phyloP scores from a whole-genome alignment of 2,888 invertebrate species.

The Trichopoda pennipes region DNA sequence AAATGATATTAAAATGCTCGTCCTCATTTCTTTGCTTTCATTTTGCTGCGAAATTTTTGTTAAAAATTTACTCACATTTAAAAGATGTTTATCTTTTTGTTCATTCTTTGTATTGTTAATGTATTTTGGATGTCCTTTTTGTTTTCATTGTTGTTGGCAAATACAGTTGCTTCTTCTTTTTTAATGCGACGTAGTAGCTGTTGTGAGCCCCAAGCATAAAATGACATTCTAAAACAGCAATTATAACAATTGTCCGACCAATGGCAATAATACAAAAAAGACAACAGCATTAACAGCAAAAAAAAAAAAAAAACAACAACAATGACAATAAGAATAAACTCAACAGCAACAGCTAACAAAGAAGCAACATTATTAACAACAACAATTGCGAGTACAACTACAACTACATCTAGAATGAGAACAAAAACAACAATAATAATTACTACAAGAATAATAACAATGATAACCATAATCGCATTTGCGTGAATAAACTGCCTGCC shows the following conservation, averaged over 20 bases:
- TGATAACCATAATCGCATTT: constrained; percentile 56
- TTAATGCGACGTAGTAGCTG: constrained; percentile 39
- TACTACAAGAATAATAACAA: constrained; percentile 44
- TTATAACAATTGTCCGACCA: constrained; percentile 49
- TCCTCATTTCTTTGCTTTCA: not conserved
- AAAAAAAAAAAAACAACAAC: constrained; percentile 35
- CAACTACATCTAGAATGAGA: constrained; percentile 26
- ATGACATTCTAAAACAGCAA: constrained; percentile 60
- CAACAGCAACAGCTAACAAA: constrained; percentile 17
- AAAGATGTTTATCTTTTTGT: constrained; percentile 59
- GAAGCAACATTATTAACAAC: constrained; percentile 2
- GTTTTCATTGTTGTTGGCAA: constrained; percentile 33
- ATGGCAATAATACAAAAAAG: constrained; percentile 25
- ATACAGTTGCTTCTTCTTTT: constrained; percentile 44
- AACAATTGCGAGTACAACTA: not conserved
- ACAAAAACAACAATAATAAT: constrained; percentile 27
- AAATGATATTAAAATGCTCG: constrained; percentile 7
- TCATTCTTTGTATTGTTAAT: not conserved
- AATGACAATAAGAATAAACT: constrained; percentile 24
- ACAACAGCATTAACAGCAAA: constrained; percentile 36
- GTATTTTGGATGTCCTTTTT: constrained; percentile 39
- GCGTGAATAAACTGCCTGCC: constrained; percentile 38
- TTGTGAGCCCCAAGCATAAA: constrained; percentile 64
- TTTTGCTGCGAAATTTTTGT: constrained; percentile 42
- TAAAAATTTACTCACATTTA: constrained; percentile 58